Conservation (phyloP, 2,113 vertebrate species). For the Pristiophorus japonicus region DNA sequence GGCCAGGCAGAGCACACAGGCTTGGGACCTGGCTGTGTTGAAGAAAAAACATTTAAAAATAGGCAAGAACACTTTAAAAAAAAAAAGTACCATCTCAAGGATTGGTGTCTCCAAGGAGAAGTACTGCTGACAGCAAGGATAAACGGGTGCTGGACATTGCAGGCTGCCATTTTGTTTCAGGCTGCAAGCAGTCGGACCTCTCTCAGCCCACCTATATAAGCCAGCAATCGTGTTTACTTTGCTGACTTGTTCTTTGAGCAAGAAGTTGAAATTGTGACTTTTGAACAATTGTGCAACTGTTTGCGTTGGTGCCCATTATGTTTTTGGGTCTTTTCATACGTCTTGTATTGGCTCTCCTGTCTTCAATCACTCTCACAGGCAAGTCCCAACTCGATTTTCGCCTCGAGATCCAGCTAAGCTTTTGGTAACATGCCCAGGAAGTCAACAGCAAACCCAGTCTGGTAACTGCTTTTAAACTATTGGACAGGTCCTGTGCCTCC, state of each 20-base stretch:
- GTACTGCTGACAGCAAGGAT: not conserved
- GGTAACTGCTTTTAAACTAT: too few species aligned
- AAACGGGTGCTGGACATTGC: not conserved
- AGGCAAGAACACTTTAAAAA: not conserved
- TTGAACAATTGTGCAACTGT: too few species aligned
- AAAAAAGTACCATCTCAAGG: not conserved
- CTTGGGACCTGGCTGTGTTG: not conserved
- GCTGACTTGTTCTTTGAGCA: too few species aligned
- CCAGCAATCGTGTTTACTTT: not conserved
- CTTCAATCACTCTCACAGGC: not conserved
- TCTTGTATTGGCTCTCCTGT: not conserved
- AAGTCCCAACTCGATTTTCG: not conserved
- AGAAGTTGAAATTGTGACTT: not conserved
- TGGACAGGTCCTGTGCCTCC: too few species aligned
- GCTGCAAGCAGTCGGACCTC: not conserved
- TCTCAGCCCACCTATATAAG: not conserved
- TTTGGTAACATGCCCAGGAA: not conserved
- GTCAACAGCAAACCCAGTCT: too few species aligned
- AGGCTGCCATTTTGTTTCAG: not conserved
- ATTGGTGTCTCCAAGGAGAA: not conserved
- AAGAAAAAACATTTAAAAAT: not conserved
- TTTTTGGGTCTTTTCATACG: not conserved
- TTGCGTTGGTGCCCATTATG: too few species aligned
- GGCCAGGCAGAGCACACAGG: not conserved
- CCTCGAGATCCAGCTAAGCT: not conserved